Evolutionary conservation across 2,888 invertebrate genomes (phyloP), one percentile per base, ranked within the genome.

Genomic region (Altica lythri): DNA sequence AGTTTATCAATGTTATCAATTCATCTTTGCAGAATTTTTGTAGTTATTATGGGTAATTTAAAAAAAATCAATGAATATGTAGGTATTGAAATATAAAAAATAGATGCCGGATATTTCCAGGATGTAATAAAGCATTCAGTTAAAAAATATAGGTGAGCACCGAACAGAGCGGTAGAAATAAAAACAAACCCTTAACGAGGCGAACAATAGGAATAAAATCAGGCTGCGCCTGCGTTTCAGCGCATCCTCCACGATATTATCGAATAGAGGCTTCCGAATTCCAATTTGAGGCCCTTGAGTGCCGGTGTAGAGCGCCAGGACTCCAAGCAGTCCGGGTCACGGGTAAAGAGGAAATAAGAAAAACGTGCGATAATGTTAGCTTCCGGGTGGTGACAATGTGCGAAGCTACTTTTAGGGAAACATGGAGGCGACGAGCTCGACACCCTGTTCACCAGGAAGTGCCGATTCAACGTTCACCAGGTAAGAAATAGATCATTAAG

Each of bases 341-440:
- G 46, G 29, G 51, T 46, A 38, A 48, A 53, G 16, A 16, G 12
- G 22, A 17, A n/a, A n/a, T 25, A 48, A 8, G 19, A 46, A 50
- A 40, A 34, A 8, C 16, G 54, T 27, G 55, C 45, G 51, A 22
- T 55, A 50, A 57, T 62, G 62, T 44, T 53, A 38, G 12, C 18
- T 29, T 56, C 52, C 59, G 55, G 60, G 59, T 17, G 6, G 40
- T 61, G 62, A 63, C 53, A 52, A 63, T 59, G 61, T 49, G 35
- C 48, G 52, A 46, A 45, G 50, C 52, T 46, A 49, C 55, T 59
- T 47, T 42, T 53, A 30, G 16, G 52, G 40, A 22, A 22, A 43
- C 54, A 76, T 76, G 75, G 76, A 76, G 71, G 71, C 76, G 57
- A 70, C 76, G 61, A 77, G 76, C 69, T 76, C 77, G 64, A 75